Base-by-base conservation (phyloP, 2,797 vertebrate species). In the Chaetophractus vellerosus region DNA sequence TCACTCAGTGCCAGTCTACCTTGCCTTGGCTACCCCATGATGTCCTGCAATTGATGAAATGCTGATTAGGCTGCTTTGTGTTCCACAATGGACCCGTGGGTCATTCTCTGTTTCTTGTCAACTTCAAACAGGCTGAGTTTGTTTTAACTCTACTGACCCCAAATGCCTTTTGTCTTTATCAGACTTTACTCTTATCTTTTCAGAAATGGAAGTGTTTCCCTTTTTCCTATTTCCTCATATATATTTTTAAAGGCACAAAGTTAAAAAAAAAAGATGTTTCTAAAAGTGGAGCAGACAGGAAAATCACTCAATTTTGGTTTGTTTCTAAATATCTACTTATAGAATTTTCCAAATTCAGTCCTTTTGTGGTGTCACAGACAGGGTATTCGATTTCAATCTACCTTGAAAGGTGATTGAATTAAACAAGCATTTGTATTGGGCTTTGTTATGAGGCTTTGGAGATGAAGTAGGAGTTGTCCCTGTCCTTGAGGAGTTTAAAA, bases 61-160 rank as follows among this genome's bases (percentile, higher is more conserved):
- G 94, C 93, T 95, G 92, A 93, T 90, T 6, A 84, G 68, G 28
- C 91, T 88, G 92, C 94, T 96, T 94, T 94, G 50, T 59, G 75
- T 45, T 96, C 82, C 96, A 21, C 82, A 81, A 41, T 0, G 57
- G 95, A 81, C 71, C 8, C 9, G 19, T 55, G 84, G 85, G 89
- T 92, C 80, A 57, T 96, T 97, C 92, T 96, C 98, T 98, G 98
- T 93, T 98, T 98, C 97, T 98, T 95, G 96, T 98, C 98, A 98
- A 96, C 96, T 95, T 97, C 90, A 97, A 97, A 90, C 55, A 94
- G 63, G 55, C 41, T 55, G 86, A 88, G 85, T 96, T 97, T 98
- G 87, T 98, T 98, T 97, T 94, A 97, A 96, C 90, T 94, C 69
- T 52, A 1, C 75, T 50, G 83, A 86, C 89, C 97, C 87, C 63